Conservation (phyloP, 1,140 invertebrate genomes). For the Sipha flava region DNA sequence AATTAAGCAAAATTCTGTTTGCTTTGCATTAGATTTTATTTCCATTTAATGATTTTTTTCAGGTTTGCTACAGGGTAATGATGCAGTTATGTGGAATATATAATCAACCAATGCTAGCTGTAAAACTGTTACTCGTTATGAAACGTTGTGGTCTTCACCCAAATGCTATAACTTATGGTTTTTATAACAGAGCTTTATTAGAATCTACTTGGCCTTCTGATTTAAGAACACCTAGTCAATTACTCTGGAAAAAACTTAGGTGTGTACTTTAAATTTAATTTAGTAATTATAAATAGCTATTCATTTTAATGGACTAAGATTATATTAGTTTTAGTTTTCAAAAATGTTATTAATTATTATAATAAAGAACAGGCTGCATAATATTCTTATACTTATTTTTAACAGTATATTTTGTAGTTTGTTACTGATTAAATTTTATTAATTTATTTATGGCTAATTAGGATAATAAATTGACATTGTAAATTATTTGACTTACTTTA, state of each 20-base stretch:
- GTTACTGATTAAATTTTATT: too few relatives aligned
- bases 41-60: conserved; percentile 4
- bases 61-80: conserved; percentile 95
- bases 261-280: conserved; percentile 29
- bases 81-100: conserved; percentile 97
- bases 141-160: conserved; percentile 87
- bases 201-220: conserved; percentile 91
- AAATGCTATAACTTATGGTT: conserved; percentile 96
- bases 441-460: too few relatives aligned
- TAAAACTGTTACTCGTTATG: conserved; percentile 91
- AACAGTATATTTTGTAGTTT: too few relatives aligned
- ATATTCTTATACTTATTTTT: too few relatives aligned
- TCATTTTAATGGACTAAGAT: too few relatives aligned
- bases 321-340: too few relatives aligned
- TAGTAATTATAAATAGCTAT: too few relatives aligned
- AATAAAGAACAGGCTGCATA: too few relatives aligned
- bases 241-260: conserved; percentile 86
- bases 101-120: conserved; percentile 85
- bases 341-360: too few relatives aligned
- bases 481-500: too few relatives aligned
- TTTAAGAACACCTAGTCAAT: conserved; percentile 67
- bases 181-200: conserved; percentile 72
- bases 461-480: too few relatives aligned
- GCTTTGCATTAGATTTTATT: not conserved
- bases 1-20: too few relatives aligned